phyloP scores from a whole-genome alignment of 2,888 invertebrate genomes.

The Leptinotarsa haldemani region DNA sequence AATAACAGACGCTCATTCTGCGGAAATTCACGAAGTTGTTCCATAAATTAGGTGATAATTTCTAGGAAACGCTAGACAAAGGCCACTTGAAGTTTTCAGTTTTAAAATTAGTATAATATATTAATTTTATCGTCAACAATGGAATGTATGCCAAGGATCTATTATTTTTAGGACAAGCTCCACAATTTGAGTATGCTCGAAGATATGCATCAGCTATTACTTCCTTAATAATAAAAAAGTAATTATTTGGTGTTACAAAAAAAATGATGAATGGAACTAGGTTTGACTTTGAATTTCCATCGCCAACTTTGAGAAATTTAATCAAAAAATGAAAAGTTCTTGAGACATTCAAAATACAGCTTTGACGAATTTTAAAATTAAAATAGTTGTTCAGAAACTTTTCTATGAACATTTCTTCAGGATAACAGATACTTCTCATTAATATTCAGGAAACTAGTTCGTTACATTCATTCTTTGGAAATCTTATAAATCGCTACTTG shows the following conservation, averaged over 20 bases:
- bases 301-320: neutral
- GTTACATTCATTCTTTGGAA: neutral
- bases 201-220: no score
- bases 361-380: neutral
- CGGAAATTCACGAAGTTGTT: constrained; percentile 15
- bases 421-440: neutral
- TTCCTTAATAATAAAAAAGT: no score
- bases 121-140: no score
- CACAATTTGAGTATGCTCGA: no score
- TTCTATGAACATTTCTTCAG: neutral
- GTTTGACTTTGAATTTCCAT: neutral
- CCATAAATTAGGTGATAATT: constrained; percentile 24
- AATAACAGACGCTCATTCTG: constrained; percentile 17
- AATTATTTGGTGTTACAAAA: neutral
- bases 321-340: neutral
- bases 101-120: neutral
- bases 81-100: neutral
- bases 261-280: neutral
- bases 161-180: no score
- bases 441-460: neutral
- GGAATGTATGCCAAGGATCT: no score
- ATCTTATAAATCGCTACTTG: neutral
- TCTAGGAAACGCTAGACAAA: constrained; percentile 6
- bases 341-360: neutral
- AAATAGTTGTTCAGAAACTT: neutral